These are phyloP conservation scores for Acropora yongei DNA, from an alignment of 64 coral and sea anemone genomes.

Conservation along the genomic window DNA sequence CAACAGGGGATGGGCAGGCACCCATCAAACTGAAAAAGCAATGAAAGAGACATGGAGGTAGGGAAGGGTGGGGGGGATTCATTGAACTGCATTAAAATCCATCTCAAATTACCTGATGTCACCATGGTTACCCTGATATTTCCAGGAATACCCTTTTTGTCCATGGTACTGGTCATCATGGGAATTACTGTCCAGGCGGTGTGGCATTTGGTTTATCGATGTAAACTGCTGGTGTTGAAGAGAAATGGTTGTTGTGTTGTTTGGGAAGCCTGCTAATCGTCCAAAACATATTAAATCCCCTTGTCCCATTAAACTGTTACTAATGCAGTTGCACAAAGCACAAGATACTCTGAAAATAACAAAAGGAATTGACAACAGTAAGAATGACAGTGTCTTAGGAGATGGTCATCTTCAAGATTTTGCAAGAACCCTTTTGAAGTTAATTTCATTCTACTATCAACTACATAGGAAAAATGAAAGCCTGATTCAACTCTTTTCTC, in stretches of 20 bases:
- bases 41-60: too few relatives aligned
- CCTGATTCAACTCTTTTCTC: too few relatives aligned
- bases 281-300: slow-evolving; percentile 88
- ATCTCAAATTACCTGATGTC: slow-evolving; percentile 11
- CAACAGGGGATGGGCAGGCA: too few relatives aligned
- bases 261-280: slow-evolving; percentile 47
- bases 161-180: background rate
- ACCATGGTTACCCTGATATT: slow-evolving; percentile 1
- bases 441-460: too few relatives aligned
- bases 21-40: too few relatives aligned
- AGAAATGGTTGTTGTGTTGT: background rate
- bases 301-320: slow-evolving; percentile 77
- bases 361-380: background rate
- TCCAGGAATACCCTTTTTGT: background rate
- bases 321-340: slow-evolving; percentile 84
- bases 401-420: too few relatives aligned
- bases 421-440: too few relatives aligned
- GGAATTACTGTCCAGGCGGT: background rate
- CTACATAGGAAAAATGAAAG: too few relatives aligned
- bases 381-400: background rate
- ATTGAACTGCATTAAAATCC: background rate
- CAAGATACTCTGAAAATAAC: slow-evolving; percentile 65
- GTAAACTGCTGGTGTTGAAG: background rate
- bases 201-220: background rate
- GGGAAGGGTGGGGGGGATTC: too few relatives aligned